Percentiles rank a stretch among this genome's conserved stretches.
These are phyloP conservation scores for Eupithecia exiguata DNA, from an alignment of 2,888 invertebrate species.

Conservation along the genomic window DNA sequence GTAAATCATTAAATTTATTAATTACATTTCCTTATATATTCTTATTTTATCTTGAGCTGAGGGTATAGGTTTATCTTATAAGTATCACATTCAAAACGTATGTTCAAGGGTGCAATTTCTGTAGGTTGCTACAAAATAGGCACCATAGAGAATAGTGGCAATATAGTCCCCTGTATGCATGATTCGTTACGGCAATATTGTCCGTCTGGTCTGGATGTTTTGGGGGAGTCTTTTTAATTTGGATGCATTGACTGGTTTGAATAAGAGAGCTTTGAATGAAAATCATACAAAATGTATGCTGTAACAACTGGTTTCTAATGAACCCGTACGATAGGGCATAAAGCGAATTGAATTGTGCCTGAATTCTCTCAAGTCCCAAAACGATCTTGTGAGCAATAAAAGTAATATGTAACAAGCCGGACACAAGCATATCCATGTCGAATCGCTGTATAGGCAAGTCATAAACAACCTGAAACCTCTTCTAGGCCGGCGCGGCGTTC, in stretches of 20 bases:
- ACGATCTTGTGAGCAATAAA: conserved; percentile 17
- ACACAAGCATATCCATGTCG: conserved; percentile 42
- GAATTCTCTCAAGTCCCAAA: not conserved
- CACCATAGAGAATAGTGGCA: conserved; percentile 21
- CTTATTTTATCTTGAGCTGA: not conserved
- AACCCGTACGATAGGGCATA: not conserved
- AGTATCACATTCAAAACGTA: not conserved
- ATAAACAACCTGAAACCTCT: conserved; percentile 55
- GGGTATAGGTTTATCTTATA: not conserved
- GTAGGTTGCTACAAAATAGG: conserved; percentile 15
- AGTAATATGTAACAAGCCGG: conserved; percentile 20
- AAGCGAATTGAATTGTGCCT: not conserved
- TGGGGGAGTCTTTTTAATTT: conserved; percentile 22
- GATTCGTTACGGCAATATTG: conserved; percentile 34
- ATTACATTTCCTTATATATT: not conserved
- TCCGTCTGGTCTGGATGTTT: conserved; percentile 24
- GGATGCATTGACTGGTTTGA: conserved; percentile 17
- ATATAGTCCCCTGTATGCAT: conserved; percentile 25
- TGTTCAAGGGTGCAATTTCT: not conserved
- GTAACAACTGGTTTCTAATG: not conserved
- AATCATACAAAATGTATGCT: not conserved
- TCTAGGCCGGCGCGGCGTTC: conserved; percentile 55
- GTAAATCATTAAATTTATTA: not conserved
- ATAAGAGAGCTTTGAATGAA: conserved; percentile 4
- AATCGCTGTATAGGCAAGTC: conserved; percentile 47